phyloP scores from a whole-genome alignment of 2,888 invertebrate species.

The Synanthedon myopaeformis region DNA sequence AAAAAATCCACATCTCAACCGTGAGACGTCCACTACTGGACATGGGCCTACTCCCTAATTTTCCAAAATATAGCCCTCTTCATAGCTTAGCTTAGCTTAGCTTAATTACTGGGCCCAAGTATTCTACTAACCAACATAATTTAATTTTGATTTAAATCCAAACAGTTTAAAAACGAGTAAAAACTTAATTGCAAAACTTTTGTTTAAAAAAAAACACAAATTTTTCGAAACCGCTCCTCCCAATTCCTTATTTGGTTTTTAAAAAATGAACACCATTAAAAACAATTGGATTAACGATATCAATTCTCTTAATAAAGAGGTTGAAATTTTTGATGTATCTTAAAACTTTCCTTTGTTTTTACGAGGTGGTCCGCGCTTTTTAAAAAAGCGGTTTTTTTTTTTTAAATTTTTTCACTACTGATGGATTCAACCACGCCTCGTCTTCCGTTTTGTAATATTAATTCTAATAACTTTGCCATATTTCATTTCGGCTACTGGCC shows the following conservation, averaged over 20 bases:
- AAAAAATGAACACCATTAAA: constrained; percentile 10
- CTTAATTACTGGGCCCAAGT: too few species aligned
- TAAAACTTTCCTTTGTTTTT: constrained; percentile 15
- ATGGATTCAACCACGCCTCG: constrained; percentile 31
- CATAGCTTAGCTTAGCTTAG: too few species aligned
- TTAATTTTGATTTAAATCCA: too few species aligned
- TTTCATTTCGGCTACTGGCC: constrained; percentile 36
- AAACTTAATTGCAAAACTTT: too few species aligned
- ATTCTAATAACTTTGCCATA: constrained; percentile 41
- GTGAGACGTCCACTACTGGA: too few species aligned
- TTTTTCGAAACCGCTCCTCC: constrained; percentile 2
- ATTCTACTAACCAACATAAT: too few species aligned
- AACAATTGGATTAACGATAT: constrained; percentile 22
- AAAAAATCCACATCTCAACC: too few species aligned
- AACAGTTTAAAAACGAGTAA: too few species aligned
- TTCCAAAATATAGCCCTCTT: too few species aligned
- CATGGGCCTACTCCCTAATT: too few species aligned
- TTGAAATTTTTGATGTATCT: constrained; percentile 20
- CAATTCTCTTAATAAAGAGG: constrained; percentile 29
- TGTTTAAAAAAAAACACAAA: too few species aligned
- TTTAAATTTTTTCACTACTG: constrained; percentile 15
- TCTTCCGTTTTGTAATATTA: constrained; percentile 27
- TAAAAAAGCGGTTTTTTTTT: constrained; percentile 12
- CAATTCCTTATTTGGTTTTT: constrained; percentile 4
- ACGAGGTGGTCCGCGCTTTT: constrained; percentile 12